Base-by-base conservation (phyloP, 2,113 vertebrate species). In the Lepus europaeus region DNA sequence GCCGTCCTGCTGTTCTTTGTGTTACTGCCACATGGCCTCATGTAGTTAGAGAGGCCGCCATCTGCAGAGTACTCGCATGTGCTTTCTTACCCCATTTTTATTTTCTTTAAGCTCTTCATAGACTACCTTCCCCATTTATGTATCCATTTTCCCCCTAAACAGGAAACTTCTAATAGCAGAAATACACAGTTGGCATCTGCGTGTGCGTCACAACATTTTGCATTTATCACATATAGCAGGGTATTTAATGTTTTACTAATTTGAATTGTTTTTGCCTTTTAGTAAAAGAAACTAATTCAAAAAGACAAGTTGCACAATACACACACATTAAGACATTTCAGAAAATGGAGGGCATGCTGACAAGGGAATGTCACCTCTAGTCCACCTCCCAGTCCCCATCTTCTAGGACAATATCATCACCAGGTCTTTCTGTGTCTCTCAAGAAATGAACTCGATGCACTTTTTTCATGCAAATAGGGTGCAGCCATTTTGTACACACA, bases 311-410 rank as follows among this genome's bases (percentile, higher is more conserved):
- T 85, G 45, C 3, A 53, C 92, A 72, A 78, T 73, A 39, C 33
- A 29, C 29, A 33, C 1, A 76, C 3, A 86, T 68, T 36, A 76
- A 92, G 86, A 61, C n/a, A 53, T 77, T 87, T 72, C 77, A 66
- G 73, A 59, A 93, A 90, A 84, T 31, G n/a, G 49, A 69, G 9
- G 56, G 31, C 53, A 74, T 20, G 36, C 27, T 33, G 17, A 53
- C 73, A 83, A 80, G 16, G 78, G 68, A 56, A 90, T 39, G 4
- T 69, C n/a, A 83, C 17, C n/a, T 69, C 16, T 79, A 86, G 59
- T 61, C 9, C 1, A 25, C 33, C 7, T 73, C 31, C 14, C 16
- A 1, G 29, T 20, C 9, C 12, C 29, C 9, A 29, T 5, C 10
- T 39, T 25, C 64, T 61, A 82, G 69, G 25, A 53, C 20, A 29